phyloP scores from a whole-genome alignment of 2,888 invertebrate species.

The Caenorhabditis imperialis region DNA sequence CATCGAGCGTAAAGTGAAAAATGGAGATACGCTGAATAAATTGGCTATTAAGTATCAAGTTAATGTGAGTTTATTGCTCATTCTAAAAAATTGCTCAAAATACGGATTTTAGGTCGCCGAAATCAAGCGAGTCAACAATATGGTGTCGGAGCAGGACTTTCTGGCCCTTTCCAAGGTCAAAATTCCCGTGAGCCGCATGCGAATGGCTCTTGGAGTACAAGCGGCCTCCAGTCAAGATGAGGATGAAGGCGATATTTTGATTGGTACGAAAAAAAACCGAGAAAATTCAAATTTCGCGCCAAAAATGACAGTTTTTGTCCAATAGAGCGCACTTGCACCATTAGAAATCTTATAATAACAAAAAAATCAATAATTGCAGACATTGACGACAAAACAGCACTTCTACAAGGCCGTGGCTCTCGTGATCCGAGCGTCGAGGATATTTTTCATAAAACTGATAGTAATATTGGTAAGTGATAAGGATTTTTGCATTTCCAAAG shows the following conservation, averaged over 20 bases:
- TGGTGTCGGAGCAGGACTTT: constrained; percentile 74
- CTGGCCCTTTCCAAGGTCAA: constrained; percentile 67
- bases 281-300: not conserved
- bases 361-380: constrained; percentile 19
- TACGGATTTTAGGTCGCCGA: constrained; percentile 70
- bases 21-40: constrained; percentile 74
- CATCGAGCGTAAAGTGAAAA: constrained; percentile 71
- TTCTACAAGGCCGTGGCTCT: constrained; percentile 31
- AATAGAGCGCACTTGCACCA: no score
- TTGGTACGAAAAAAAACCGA: constrained; percentile 6
- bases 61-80: constrained; percentile 61
- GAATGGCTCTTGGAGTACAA: constrained; percentile 62
- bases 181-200: constrained; percentile 72
- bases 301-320: no score
- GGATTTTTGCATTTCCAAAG: not conserved
- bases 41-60: constrained; percentile 75
- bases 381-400: constrained; percentile 50
- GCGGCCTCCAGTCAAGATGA: constrained; percentile 48
- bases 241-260: constrained; percentile 44
- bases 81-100: not conserved
- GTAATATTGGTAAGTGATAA: constrained; percentile 65
- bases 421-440: constrained; percentile 69
- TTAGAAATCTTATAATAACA: no score
- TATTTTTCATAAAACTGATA: constrained; percentile 74
- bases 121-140: constrained; percentile 74